Base-by-base conservation (phyloP, 2,113 vertebrate genomes). In the Lasiurus borealis region DNA sequence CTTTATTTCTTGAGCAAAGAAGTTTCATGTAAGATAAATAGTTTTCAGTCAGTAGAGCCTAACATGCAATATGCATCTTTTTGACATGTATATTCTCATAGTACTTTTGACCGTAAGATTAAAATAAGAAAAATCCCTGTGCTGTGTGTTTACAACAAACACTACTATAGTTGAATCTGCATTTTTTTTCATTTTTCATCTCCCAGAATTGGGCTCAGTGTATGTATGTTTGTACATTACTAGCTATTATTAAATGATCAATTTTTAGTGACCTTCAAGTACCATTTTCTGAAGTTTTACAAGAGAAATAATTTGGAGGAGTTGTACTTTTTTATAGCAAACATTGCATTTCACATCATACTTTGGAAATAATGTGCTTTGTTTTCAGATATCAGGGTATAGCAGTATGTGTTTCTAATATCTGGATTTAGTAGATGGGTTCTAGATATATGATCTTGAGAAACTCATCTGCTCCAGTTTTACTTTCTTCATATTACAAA, bases 11-110 rank as follows among this genome's bases (percentile, higher is more conserved):
- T 96, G 73, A 97, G 97, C 82, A 97, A 98, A 98, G 95, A 89
- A 97, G 90, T 98, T 98, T 98, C 91, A 94, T 97, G 73, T 29
- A 97, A 98, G 97, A 98, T 98, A 98, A 98, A 98, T 98, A 97
- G 97, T 95, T 97, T 98, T 98, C 96, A 98, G 97, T 98, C 96
- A 97, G 68, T 97, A 93, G 90, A 98, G 97, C 93, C 95, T 98
- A 95, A 96, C 96, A 96, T 97, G 96, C 73, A 97, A 96, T 97
- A 97, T 97, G 95, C 93, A 98, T 98, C 97, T 98, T 98, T 98
- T 97, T 98, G 98, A 98, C 95, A 97, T 95, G 92, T 97, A 95
- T 97, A 98, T 98, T 98, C 92, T 98, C 97, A 95, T 94, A 92
- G 80, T 95, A 86, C 80, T 98, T 98, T 97, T 97, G 86, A 96